A percentile compares a stretch with the other conserved stretches of the same genome.
phyloP scores from a whole-genome alignment of 2,888 invertebrate genomes.

The Mythimna impura region DNA sequence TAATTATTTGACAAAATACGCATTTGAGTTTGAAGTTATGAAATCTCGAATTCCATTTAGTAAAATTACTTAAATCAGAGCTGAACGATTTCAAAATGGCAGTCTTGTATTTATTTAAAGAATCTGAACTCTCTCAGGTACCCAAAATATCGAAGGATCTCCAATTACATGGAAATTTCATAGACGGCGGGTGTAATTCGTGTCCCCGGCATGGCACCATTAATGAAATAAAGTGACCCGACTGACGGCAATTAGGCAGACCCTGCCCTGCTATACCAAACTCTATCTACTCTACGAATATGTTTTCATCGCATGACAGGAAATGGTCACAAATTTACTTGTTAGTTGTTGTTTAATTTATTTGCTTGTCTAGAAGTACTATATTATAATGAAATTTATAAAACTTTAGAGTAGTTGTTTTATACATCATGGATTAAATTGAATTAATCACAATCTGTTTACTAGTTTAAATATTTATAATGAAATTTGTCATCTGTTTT shows the following conservation, averaged over 20 bases:
- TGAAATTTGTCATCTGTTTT: no score
- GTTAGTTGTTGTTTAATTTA: no score
- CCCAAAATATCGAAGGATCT: constrained; percentile 70
- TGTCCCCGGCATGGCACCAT: constrained; percentile 66
- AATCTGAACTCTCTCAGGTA: constrained; percentile 28
- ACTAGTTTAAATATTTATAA: not conserved
- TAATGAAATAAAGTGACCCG: constrained; percentile 75
- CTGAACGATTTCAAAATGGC: not conserved
- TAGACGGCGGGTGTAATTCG: constrained; percentile 69
- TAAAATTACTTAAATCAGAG: constrained; percentile 1
- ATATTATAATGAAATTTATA: not conserved
- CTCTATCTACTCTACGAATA: constrained; percentile 31
- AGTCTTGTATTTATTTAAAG: constrained; percentile 30
- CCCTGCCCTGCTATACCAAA: constrained; percentile 39
- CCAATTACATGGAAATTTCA: constrained; percentile 82
- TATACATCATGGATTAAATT: not conserved
- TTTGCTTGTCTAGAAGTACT: not conserved
- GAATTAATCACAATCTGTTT: not conserved
- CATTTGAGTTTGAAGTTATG: not conserved
- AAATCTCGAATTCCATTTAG: not conserved
- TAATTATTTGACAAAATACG: not conserved
- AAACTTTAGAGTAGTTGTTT: not conserved
- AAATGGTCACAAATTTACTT: constrained; percentile 18
- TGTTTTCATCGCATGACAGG: constrained; percentile 9
- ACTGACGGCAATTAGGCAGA: constrained; percentile 58